Percentiles rank a stretch among this genome's conserved stretches.
These are phyloP conservation scores for Triops cancriformis DNA, from an alignment of 1,140 invertebrate species.

Conservation along the genomic window DNA sequence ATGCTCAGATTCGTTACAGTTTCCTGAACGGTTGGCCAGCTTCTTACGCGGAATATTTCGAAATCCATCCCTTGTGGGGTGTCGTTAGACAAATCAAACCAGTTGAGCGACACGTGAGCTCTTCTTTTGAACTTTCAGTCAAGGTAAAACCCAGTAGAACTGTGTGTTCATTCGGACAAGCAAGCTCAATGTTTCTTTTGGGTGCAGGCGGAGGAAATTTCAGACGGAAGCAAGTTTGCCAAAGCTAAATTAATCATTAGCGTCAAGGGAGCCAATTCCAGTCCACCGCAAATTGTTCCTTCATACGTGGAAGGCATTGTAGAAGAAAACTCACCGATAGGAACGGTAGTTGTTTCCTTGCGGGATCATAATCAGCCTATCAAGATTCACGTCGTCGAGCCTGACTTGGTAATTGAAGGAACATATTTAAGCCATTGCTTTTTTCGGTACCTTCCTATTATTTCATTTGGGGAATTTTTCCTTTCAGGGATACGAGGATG, in stretches of 20 bases:
- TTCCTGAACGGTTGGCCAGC: constrained; percentile 68
- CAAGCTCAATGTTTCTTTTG: constrained; percentile 14
- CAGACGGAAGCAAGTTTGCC: constrained; percentile 63
- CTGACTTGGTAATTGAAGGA: constrained; percentile 62
- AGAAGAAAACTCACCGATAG: constrained; percentile 73
- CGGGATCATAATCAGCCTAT: constrained; percentile 52
- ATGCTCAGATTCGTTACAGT: constrained; percentile 66
- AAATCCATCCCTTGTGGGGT: constrained; percentile 68
- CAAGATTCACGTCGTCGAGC: constrained; percentile 62
- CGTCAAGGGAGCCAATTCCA: constrained; percentile 72
- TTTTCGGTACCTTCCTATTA: constrained; percentile 13
- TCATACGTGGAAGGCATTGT: constrained; percentile 66
- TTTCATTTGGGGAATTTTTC: not conserved
- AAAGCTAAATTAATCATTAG: constrained; percentile 70
- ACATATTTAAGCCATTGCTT: constrained; percentile 4
- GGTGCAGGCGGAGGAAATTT: constrained; percentile 66
- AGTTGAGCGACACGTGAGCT: constrained; percentile 65
- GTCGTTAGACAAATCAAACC: constrained; percentile 67
- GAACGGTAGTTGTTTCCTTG: constrained; percentile 63
- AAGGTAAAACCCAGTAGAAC: constrained; percentile 46
- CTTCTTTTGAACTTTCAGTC: constrained; percentile 60
- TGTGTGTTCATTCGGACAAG: not conserved
- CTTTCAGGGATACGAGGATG: constrained; percentile 53
- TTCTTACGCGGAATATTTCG: constrained; percentile 68
- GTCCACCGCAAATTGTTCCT: constrained; percentile 66